Conservation (phyloP, 1,140 invertebrate species). For the Drosophila kepulauana region DNA sequence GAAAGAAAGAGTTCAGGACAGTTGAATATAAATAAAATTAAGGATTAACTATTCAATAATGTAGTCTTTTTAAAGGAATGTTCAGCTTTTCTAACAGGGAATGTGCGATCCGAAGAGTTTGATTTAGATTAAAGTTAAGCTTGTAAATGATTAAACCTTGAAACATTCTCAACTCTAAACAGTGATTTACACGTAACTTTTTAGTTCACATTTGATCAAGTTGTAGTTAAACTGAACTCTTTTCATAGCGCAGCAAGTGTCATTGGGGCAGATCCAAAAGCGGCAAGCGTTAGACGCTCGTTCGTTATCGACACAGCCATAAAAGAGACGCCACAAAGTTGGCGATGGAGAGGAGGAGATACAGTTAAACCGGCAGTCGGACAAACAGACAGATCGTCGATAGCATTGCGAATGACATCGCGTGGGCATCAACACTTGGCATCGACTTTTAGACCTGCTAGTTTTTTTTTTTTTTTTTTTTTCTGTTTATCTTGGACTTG, state of each 20-base stretch:
- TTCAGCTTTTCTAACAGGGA: too few species aligned
- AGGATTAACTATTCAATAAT: too few species aligned
- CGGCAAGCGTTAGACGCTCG: conserved; percentile 1
- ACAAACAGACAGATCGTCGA: background rate
- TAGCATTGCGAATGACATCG: conserved; percentile 8
- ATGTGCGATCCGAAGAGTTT: too few species aligned
- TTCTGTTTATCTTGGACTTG: conserved; percentile 15
- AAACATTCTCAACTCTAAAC: too few species aligned
- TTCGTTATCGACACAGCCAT: conserved; percentile 17
- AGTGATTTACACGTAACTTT: too few species aligned
- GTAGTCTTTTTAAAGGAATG: too few species aligned
- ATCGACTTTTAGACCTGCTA: conserved; percentile 9
- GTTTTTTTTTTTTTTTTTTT: background rate
- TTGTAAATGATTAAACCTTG: too few species aligned
- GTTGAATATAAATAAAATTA: too few species aligned
- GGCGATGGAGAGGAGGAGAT: conserved; percentile 1
- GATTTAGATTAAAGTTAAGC: too few species aligned
- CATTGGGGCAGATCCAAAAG: conserved; percentile 31
- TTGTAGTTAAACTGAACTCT: background rate
- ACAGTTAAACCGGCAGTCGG: too few species aligned
- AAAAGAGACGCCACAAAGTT: conserved; percentile 1
- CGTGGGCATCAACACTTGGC: conserved; percentile 45
- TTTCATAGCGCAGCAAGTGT: conserved; percentile 12
- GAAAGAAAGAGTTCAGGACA: too few species aligned
- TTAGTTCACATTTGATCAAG: too few species aligned